These are phyloP conservation scores for Hucho hucho DNA, from an alignment of 2,113 vertebrate species.

Conservation along the genomic window DNA sequence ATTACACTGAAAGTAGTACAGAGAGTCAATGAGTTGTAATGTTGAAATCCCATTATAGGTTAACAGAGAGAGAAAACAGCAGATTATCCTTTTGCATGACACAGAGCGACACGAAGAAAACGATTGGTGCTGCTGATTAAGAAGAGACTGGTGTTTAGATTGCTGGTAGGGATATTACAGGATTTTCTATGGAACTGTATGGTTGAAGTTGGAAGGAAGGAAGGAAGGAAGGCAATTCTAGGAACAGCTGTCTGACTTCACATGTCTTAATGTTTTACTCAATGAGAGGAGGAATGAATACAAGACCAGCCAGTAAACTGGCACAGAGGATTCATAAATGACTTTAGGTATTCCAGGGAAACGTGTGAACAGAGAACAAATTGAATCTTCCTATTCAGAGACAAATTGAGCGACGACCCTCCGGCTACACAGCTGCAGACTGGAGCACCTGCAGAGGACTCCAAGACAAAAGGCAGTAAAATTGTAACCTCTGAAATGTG, in stretches of 20 bases:
- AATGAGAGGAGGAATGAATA: not conserved
- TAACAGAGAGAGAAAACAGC: slow-evolving; percentile 1
- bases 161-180: not conserved
- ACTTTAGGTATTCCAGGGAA: not conserved
- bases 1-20: slow-evolving; percentile 8
- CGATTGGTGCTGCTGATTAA: not conserved
- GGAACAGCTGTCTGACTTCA: not conserved
- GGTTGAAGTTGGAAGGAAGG: not conserved
- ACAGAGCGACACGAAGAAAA: not conserved
- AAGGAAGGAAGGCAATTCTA: not conserved
- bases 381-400: not conserved
- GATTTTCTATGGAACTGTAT: not conserved
- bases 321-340: not conserved
- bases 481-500: slow-evolving; percentile 4
- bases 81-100: not conserved
- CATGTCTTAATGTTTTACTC: not conserved
- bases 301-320: not conserved
- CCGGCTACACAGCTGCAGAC: not conserved
- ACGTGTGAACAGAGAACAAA: not conserved
- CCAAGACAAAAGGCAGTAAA: slow-evolving; percentile 11
- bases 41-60: slow-evolving; percentile 17
- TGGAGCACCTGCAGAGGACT: not conserved
- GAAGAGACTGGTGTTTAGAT: not conserved
- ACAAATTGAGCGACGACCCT: not conserved
- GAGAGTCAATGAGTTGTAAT: not conserved